These are phyloP conservation scores for Diorhabda elongata DNA, from an alignment of 1,140 invertebrate genomes.

Conservation along the genomic window DNA sequence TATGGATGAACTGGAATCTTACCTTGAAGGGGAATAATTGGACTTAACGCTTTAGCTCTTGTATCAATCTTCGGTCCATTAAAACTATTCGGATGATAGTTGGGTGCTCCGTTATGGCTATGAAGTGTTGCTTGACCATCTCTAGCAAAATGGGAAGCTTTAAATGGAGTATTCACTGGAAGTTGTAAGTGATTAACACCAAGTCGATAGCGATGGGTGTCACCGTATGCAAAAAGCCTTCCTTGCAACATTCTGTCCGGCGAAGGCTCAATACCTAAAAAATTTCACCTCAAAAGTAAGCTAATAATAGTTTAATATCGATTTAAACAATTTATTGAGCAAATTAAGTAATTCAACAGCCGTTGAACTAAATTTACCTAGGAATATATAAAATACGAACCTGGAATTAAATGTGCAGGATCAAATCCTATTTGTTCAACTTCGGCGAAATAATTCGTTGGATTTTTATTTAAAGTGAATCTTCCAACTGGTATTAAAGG, in stretches of 20 bases:
- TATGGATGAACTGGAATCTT: too few species aligned
- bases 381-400: neutral
- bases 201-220: slow-evolving; percentile 84
- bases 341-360: too few species aligned
- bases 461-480: slow-evolving; percentile 77
- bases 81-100: slow-evolving; percentile 96
- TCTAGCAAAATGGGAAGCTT: slow-evolving; percentile 68
- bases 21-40: slow-evolving; percentile 47
- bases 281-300: neutral
- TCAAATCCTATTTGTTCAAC: slow-evolving; percentile 88
- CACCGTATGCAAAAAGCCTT: slow-evolving; percentile 81
- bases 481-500: slow-evolving; percentile 81
- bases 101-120: slow-evolving; percentile 77
- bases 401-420: slow-evolving; percentile 78
- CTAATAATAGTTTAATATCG: too few species aligned
- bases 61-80: slow-evolving; percentile 65
- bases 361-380: too few species aligned
- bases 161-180: slow-evolving; percentile 81
- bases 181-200: slow-evolving; percentile 86
- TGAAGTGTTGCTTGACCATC: slow-evolving; percentile 73
- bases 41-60: slow-evolving; percentile 52
- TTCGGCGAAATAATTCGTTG: slow-evolving; percentile 82
- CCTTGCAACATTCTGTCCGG: slow-evolving; percentile 89
- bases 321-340: too few species aligned
- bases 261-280: slow-evolving; percentile 69